Evolutionary conservation across 2,888 invertebrate genomes (phyloP), one percentile per base, ranked within the genome.

Genomic region (Microplitis deprimator): DNA sequence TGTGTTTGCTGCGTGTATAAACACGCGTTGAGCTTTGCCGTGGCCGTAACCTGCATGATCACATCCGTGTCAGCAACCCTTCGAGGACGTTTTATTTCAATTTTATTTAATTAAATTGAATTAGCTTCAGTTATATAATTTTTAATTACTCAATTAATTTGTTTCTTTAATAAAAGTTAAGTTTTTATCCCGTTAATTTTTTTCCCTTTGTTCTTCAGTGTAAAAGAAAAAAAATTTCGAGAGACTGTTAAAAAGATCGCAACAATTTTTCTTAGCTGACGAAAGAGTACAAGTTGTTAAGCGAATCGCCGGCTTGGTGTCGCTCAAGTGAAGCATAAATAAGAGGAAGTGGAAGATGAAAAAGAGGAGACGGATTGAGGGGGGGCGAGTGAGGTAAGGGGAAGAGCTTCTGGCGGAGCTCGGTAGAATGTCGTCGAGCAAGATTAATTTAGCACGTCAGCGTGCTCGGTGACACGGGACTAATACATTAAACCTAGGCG

Each of bases 381-480:
- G 77, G 77, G 17, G 61, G 29, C 59, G 67, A 72, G 69, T 61
- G 20, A 41, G 64, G 68, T 65, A 69, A 73, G 68, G 61, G 38
- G 74, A 20, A 71, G 69, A 40, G 71, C 61, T 62, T 61, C 59
- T 59, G 64, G 68, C 68, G 74, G 73, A 79, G 80, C 65, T 76
- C 50, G 38, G 69, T 65, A 77, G 69, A 69, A 68, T 68, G 68
- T 67, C 67, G 73, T 71, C 77, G 82, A 81, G 81, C 82, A 83
- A 84, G 86, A 86, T 86, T 86, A 86, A 86, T 86, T 86, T 86
- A 84, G 85, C 84, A 84, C 84, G 83, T 82, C 83, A 85, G 79
- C 83, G 79, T 79, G 81, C 82, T 83, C 84, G 82, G 82, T 84
- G 84, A 85, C 84, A 85, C 83, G 84, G 83, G 82, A 84, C 86